Percentiles rank a stretch among this genome's conserved stretches.
These are phyloP conservation scores for Hecatera dysodea DNA, from an alignment of 2,888 invertebrate genomes.

Conservation along the genomic window DNA sequence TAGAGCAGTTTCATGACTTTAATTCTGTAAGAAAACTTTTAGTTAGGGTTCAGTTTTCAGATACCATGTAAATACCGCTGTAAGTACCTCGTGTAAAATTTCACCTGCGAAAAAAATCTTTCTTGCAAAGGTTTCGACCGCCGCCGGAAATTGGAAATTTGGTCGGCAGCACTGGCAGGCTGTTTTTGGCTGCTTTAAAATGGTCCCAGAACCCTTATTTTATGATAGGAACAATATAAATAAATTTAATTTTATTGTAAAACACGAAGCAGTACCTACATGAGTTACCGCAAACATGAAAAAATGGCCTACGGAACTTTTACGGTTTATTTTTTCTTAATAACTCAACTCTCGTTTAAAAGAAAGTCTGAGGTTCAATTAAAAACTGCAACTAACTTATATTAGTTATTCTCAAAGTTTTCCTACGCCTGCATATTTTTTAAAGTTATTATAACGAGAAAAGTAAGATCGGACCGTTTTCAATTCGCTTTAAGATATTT, in stretches of 20 bases:
- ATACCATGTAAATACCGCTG: background rate
- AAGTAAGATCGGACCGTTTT: background rate
- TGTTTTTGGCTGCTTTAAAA: background rate
- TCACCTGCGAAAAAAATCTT: background rate
- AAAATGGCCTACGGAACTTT: conserved; percentile 18
- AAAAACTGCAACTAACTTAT: conserved; percentile 49
- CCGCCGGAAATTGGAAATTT: background rate
- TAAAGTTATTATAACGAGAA: conserved; percentile 7
- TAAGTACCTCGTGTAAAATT: background rate
- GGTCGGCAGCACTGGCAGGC: background rate
- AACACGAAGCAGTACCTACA: background rate
- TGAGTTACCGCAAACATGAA: background rate
- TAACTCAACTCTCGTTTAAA: conserved; percentile 22
- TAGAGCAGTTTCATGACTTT: background rate
- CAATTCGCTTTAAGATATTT: conserved; percentile 16
- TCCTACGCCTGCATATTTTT: conserved; percentile 36
- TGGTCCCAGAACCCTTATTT: background rate
- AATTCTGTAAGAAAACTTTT: background rate
- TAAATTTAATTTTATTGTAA: background rate
- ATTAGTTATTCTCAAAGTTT: conserved; percentile 27
- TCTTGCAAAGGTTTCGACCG: background rate
- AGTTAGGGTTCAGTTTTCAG: background rate
- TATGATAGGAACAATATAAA: background rate
- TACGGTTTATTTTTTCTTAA: conserved; percentile 3
- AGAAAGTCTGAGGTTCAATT: conserved; percentile 39